Percentiles rank a stretch among this genome's conserved stretches.
Evolutionary conservation across 2,888 invertebrate species (phyloP).

Genomic region (Oscheius onirici): DNA sequence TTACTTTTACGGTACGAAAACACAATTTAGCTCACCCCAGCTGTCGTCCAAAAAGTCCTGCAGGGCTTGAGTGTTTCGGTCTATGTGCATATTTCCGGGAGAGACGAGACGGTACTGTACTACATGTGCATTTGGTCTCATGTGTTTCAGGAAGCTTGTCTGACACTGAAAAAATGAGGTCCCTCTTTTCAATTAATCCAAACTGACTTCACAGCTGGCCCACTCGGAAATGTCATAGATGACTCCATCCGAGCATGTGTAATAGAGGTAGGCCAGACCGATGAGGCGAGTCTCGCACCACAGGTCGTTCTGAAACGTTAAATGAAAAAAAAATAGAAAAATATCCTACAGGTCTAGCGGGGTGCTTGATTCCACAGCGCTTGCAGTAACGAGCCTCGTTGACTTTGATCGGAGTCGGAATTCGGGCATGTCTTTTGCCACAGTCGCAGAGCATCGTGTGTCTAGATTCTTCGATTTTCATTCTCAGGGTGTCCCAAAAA

Average conservation of each 20-base stretch:
- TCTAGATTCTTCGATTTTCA: conserved; percentile 77
- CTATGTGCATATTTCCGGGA: background rate
- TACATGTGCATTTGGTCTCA: conserved; percentile 30
- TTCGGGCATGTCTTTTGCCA: conserved; percentile 87
- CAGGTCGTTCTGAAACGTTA: conserved; percentile 45
- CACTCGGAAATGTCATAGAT: conserved; percentile 96
- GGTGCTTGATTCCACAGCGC: conserved; percentile 83
- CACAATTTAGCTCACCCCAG: background rate
- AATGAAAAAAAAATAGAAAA: too few species aligned
- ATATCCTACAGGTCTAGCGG: conserved; percentile 78
- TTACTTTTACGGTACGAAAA: background rate
- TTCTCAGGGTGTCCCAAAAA: conserved; percentile 37
- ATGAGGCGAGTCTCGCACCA: conserved; percentile 88
- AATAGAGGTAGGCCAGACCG: conserved; percentile 91
- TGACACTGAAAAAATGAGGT: conserved; percentile 5
- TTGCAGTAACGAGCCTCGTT: conserved; percentile 91
- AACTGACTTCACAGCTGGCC: conserved; percentile 86
- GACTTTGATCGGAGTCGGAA: conserved; percentile 85
- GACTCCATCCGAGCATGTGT: conserved; percentile 93
- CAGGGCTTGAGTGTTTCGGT: background rate
- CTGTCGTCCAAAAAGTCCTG: conserved; percentile 17
- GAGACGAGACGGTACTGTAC: conserved; percentile 32
- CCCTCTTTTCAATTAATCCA: background rate
- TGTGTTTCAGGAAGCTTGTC: conserved; percentile 33
- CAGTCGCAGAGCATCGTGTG: conserved; percentile 95